Base-by-base conservation (phyloP, 2,797 vertebrate genomes). In the Acrossocheilus fasciatus region DNA sequence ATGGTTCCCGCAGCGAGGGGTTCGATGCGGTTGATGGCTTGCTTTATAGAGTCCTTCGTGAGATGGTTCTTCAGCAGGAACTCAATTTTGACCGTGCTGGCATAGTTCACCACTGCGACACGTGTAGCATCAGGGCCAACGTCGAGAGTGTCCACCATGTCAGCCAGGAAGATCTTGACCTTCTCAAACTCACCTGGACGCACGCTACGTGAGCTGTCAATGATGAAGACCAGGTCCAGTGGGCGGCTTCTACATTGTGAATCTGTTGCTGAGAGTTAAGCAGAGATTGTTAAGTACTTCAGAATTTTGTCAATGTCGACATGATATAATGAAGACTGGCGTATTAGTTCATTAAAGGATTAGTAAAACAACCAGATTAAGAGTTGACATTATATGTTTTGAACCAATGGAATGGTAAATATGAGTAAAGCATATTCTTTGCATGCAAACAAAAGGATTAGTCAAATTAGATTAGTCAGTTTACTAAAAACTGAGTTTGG, bases 141-240 rank as follows among this genome's bases (percentile, higher is more conserved):
- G 4, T 97, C 97, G 85, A 99, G 93, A 7, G 97, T 97, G 93
- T 98, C 97, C 81, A 99, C 97, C 8, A 99, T 97, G 91, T 97
- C 95, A 2, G 96, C 97, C 88, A 99, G 96, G 91, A 99, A 99
- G 91, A 97, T 96, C 94, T 98, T 99, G 90, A 98, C 97, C 93
- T 99, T 96, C 93, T 98, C 97, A 0, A 99, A 99, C 92, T 99
- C 98, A 47, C 95, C 96, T 0, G 96, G 97, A n/a, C 97, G 96
- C 66, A 99, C 97, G 0, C 98, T 99, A 91, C 98, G 98, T 90
- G 98, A 99, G 84, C 98, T 98, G 68, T 99, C 98, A 0, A 99
- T 97, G 79, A 99, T 97, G 94, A 99, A 96, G 89, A 99, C 98
- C 68, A 99, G 96, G 93, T 99, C 98, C 6, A 99, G 86, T 0